A percentile compares a stretch with the other conserved stretches of the same genome.
Conservation (phyloP, 2,888 invertebrate species). For the Itoplectis maculator region DNA sequence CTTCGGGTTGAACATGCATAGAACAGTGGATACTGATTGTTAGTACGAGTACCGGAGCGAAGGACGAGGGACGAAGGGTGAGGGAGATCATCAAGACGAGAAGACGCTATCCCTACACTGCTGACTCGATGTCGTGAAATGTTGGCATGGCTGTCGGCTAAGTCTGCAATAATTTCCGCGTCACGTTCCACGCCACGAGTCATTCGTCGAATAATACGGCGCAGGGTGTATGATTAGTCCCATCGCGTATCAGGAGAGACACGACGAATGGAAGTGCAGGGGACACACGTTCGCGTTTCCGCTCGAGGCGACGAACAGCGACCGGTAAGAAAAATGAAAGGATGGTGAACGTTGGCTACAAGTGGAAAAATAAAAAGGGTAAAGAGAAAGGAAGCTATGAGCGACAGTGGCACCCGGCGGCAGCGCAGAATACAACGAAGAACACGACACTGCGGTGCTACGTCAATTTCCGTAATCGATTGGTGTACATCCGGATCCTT, state of each 20-base stretch:
- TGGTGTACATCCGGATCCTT: conserved; percentile 48
- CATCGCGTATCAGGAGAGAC: neutral
- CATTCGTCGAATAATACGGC: neutral
- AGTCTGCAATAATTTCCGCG: conserved; percentile 24
- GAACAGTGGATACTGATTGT: conserved; percentile 17
- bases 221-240: neutral
- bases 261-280: neutral
- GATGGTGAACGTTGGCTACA: conserved; percentile 1
- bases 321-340: conserved; percentile 1
- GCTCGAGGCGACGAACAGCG: neutral
- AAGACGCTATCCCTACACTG: neutral
- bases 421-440: neutral
- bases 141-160: conserved; percentile 1
- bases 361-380: conserved; percentile 10
- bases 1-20: conserved; percentile 12
- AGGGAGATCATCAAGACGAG: neutral
- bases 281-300: conserved; percentile 12
- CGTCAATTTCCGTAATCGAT: conserved; percentile 49
- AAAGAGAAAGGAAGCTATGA: neutral
- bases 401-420: neutral
- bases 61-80: conserved; percentile 22
- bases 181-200: neutral
- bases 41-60: conserved; percentile 10
- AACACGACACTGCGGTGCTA: conserved; percentile 13
- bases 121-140: neutral